These are phyloP conservation scores for Serripes groenlandicus DNA, from an alignment of 2,888 invertebrate genomes.

Conservation along the genomic window DNA sequence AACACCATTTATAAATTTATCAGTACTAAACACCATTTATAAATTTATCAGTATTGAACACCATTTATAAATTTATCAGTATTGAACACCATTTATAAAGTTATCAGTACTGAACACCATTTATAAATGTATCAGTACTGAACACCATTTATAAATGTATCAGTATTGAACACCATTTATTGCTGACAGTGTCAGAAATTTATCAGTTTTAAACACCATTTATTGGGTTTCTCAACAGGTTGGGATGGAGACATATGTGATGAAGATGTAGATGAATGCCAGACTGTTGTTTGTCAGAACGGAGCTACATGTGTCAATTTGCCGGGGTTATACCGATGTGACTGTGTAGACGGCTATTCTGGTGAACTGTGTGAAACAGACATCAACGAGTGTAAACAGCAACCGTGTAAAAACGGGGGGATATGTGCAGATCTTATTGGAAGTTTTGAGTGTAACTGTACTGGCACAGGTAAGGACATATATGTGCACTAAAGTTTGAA, in stretches of 20 bases:
- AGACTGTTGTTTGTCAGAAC: not conserved
- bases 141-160: not conserved
- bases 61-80: no score
- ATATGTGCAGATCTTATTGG: conserved; percentile 49
- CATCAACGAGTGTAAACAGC: conserved; percentile 12
- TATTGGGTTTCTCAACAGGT: conserved; percentile 44
- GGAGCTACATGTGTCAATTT: conserved; percentile 48
- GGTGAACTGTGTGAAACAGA: conserved; percentile 10
- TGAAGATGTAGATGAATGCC: conserved; percentile 88
- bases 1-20: no score
- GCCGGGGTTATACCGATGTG: not conserved
- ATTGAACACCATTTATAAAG: no score
- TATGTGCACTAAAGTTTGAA: no score
- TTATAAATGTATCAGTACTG: no score
- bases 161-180: not conserved
- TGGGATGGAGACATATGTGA: conserved; percentile 87
- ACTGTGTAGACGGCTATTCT: conserved; percentile 13
- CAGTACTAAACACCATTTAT: no score
- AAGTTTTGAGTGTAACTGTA: conserved; percentile 64
- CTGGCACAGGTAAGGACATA: conserved; percentile 58
- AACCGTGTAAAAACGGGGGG: conserved; percentile 43
- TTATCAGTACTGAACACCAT: no score
- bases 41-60: no score
- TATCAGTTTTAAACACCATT: not conserved
- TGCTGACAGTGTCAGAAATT: not conserved